These are phyloP conservation scores for Patella depressa DNA, from an alignment of 2,888 invertebrate species.

Conservation along the genomic window DNA sequence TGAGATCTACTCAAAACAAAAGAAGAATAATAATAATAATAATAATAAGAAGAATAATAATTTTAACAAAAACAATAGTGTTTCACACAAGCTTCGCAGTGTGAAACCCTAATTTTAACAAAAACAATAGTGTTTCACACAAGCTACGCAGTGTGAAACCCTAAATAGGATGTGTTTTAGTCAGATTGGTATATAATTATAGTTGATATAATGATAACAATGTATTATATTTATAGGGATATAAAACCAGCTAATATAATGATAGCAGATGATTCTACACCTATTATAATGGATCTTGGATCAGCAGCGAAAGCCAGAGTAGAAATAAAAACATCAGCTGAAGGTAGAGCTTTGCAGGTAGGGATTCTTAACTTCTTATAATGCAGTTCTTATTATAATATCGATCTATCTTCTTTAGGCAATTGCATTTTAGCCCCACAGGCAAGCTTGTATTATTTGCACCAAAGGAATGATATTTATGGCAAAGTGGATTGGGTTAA, in stretches of 20 bases:
- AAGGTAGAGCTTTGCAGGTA: slow-evolving; percentile 69
- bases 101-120: no score
- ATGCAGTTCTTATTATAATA: neutral
- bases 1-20: no score
- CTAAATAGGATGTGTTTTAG: no score
- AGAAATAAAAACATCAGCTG: slow-evolving; percentile 66
- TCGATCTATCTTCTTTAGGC: neutral
- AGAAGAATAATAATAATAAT: no score
- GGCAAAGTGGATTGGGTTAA: no score
- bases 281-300: slow-evolving; percentile 88
- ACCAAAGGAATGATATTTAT: neutral
- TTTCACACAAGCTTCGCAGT: no score
- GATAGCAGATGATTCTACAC: slow-evolving; percentile 78
- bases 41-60: no score
- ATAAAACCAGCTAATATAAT: slow-evolving; percentile 89
- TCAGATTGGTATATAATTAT: no score
- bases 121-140: no score
- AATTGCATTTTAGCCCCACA: slow-evolving; percentile 18
- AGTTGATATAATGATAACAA: no score
- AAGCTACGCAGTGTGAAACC: no score
- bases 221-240: slow-evolving; percentile 75
- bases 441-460: slow-evolving; percentile 16
- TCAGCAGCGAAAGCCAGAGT: slow-evolving; percentile 71
- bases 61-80: no score
- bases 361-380: neutral